Percentiles rank a stretch among this genome's conserved stretches.
Conservation (phyloP, 2,888 invertebrate species). For the Anarsia innoxiella region DNA sequence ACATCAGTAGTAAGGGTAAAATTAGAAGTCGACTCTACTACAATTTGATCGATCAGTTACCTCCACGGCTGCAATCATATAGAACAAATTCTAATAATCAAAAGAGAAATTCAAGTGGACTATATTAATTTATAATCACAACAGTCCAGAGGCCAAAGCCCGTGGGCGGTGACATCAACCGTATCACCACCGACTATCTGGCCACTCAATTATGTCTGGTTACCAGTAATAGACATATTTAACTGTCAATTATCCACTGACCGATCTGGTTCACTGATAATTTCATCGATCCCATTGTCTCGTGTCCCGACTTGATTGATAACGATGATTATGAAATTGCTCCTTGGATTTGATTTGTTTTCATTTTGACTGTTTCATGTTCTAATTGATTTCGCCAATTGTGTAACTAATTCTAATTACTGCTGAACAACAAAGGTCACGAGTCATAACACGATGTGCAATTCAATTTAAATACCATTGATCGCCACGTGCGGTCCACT, state of each 20-base stretch:
- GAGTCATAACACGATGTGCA: neutral
- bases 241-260: conserved; percentile 54
- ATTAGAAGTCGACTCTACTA: too few species aligned
- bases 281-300: conserved; percentile 29
- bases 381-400: too few species aligned
- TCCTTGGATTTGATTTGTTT: neutral
- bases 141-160: conserved; percentile 14
- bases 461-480: conserved; percentile 38
- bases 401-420: too few species aligned
- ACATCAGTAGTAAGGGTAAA: too few species aligned
- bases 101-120: conserved; percentile 9
- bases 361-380: neutral
- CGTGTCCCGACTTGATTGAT: too few species aligned
- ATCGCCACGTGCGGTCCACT: conserved; percentile 64
- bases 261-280: conserved; percentile 29
- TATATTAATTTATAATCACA: conserved; percentile 15
- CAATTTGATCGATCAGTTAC: too few species aligned
- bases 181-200: conserved; percentile 31
- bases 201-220: conserved; percentile 42
- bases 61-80: too few species aligned
- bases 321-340: conserved; percentile 14
- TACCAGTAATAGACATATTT: conserved; percentile 51
- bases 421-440: too few species aligned
- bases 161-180: conserved; percentile 28
- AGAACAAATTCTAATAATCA: too few species aligned